Evolutionary conservation across 64 coral and sea anemone genomes (phyloP).

Genomic region (Hydrozoanthus tunicans): DNA sequence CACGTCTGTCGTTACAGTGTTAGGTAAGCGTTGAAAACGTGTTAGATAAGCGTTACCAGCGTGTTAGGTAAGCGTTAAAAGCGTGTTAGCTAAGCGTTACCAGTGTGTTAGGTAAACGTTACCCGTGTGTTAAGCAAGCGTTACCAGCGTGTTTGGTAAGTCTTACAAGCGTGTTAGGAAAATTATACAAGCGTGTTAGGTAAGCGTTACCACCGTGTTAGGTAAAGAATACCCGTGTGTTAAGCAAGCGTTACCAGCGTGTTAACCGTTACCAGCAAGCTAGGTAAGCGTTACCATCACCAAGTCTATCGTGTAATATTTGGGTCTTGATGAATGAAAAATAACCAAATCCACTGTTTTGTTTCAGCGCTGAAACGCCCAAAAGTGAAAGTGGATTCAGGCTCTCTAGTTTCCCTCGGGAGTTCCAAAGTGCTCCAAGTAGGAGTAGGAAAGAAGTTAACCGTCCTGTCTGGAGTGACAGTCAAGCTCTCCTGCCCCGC

Average conservation of each 20-base stretch:
- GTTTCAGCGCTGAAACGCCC: constrained; percentile 55
- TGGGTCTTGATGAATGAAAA: too few species aligned
- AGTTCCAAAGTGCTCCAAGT: constrained; percentile 21
- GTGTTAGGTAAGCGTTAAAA: neutral
- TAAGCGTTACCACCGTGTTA: constrained; percentile 53
- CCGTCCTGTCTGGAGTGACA: constrained; percentile 50
- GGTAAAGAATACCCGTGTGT: neutral
- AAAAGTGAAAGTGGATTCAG: constrained; percentile 32
- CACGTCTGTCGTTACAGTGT: constrained; percentile 48
- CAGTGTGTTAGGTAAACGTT: too few species aligned
- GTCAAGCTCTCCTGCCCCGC: constrained; percentile 64
- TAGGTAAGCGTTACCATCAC: neutral
- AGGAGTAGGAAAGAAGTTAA: constrained; percentile 62
- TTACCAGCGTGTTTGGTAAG: too few species aligned
- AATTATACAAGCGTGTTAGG: neutral
- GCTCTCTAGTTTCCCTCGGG: constrained; percentile 45
- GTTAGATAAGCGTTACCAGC: neutral
- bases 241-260: neutral
- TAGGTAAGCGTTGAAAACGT: constrained; percentile 20
- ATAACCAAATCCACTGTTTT: neutral
- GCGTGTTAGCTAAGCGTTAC: neutral
- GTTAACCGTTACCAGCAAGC: neutral
- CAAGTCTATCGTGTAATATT: too few species aligned
- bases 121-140: neutral
- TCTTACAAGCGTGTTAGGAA: too few species aligned